Conservation (phyloP, 1,140 invertebrate genomes). For the Drosophila nannoptera region DNA sequence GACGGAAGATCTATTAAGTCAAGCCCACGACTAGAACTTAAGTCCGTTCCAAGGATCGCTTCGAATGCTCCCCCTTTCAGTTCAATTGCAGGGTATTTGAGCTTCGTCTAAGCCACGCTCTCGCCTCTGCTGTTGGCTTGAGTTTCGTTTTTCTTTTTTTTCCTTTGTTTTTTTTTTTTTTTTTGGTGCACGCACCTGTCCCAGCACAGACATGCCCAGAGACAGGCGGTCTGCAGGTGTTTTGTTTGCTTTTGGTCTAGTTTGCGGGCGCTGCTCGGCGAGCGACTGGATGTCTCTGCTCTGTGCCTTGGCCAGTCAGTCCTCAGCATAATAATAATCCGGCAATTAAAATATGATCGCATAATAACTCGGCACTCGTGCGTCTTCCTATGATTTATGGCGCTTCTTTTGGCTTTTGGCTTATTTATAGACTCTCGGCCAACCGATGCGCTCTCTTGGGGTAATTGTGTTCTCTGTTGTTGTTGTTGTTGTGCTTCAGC, state of each 20-base stretch:
- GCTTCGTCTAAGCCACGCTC: background rate
- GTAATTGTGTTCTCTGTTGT: slow-evolving; percentile 53
- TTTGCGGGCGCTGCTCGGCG: slow-evolving; percentile 15
- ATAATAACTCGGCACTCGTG: slow-evolving; percentile 77
- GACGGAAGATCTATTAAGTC: background rate
- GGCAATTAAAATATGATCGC: slow-evolving; percentile 77
- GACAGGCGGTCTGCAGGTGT: slow-evolving; percentile 75
- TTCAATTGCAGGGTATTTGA: slow-evolving; percentile 10
- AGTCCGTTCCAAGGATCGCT: background rate
- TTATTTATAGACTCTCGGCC: slow-evolving; percentile 63
- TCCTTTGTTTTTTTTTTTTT: slow-evolving; percentile 31
- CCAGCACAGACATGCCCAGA: slow-evolving; percentile 52
- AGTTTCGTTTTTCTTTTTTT: slow-evolving; percentile 2
- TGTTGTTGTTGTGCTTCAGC: slow-evolving; percentile 44
- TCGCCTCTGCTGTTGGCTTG: no score
- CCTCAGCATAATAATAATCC: slow-evolving; percentile 74
- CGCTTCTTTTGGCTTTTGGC: slow-evolving; percentile 58
- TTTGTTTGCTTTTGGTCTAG: slow-evolving; percentile 53
- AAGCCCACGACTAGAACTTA: background rate
- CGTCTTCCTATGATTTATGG: slow-evolving; percentile 75
- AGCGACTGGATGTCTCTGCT: slow-evolving; percentile 3
- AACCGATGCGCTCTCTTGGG: slow-evolving; percentile 38
- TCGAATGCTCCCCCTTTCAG: background rate
- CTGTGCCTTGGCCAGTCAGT: slow-evolving; percentile 5
- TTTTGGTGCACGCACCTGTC: slow-evolving; percentile 65